A percentile compares a stretch with the other conserved stretches of the same genome.
These are phyloP conservation scores for Macrosoma leucophasiata DNA, from an alignment of 2,888 invertebrate genomes.

Conservation along the genomic window DNA sequence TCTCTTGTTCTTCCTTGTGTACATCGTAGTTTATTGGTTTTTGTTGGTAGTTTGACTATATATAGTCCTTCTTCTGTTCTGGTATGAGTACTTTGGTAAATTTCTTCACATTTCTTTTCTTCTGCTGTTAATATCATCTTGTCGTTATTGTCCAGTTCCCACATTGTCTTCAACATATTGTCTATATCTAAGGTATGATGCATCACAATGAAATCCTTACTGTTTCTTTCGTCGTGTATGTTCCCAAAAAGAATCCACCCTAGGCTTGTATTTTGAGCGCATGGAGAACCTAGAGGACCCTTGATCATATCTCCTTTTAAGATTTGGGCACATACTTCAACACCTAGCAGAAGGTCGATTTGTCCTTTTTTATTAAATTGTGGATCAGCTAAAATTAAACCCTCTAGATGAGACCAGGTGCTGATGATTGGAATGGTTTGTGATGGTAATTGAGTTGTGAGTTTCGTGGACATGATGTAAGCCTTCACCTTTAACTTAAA, in stretches of 20 bases:
- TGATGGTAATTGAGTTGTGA: conserved; percentile 15
- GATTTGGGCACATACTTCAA: conserved; percentile 10
- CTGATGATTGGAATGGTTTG: conserved; percentile 9
- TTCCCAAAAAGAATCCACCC: conserved; percentile 24
- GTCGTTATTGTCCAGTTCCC: conserved; percentile 3
- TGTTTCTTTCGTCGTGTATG: too few relatives aligned
- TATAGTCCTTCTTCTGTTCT: conserved; percentile 6
- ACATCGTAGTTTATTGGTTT: conserved; percentile 12
- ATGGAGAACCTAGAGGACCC: conserved; percentile 21
- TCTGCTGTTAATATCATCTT: conserved; percentile 4
- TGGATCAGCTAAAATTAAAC: conserved; percentile 23
- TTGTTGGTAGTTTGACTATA: conserved; percentile 18
- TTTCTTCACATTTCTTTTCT: conserved; percentile 12
- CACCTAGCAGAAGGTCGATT: conserved; percentile 27
- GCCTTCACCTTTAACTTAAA: conserved; percentile 11
- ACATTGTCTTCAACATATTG: too few relatives aligned
- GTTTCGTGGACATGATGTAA: conserved; percentile 21
- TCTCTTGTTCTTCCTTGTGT: conserved; percentile 24
- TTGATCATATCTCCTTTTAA: conserved; percentile 10
- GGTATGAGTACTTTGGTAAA: conserved; percentile 8
- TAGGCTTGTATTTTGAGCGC: conserved; percentile 22
- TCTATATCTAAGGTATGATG: too few relatives aligned
- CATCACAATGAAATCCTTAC: too few relatives aligned
- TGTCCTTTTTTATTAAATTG: conserved; percentile 18
- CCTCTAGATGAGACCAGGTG: conserved; percentile 18